Conservation (phyloP, 2,888 invertebrate genomes). For the Resseliella maxima region DNA sequence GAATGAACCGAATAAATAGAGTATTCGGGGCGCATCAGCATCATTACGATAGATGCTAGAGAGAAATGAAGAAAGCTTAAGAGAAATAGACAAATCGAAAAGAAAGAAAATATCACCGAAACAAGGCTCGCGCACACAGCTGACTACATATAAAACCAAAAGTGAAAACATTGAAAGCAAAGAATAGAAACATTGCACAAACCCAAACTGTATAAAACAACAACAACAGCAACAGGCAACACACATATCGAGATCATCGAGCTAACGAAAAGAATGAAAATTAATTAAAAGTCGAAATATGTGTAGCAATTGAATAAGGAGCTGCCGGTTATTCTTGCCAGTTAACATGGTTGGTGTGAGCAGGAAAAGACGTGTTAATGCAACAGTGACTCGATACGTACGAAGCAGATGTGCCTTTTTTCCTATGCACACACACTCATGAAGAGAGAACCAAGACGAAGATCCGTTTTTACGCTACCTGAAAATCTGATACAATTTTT, state of each 20-base stretch:
- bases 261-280: constrained; percentile 11
- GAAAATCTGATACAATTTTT: constrained; percentile 45
- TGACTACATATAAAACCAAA: neutral
- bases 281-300: constrained; percentile 46
- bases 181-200: constrained; percentile 29
- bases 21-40: neutral
- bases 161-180: constrained; percentile 4
- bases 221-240: no score
- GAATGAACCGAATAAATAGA: neutral
- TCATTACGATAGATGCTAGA: neutral
- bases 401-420: constrained; percentile 22
- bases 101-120: constrained; percentile 17
- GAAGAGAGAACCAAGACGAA: neutral
- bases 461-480: neutral
- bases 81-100: neutral
- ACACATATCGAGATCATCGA: neutral
- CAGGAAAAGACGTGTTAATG: neutral
- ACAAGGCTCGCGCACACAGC: neutral
- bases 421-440: neutral
- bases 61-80: neutral
- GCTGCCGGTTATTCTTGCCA: neutral
- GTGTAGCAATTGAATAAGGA: constrained; percentile 1
- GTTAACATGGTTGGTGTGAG: neutral
- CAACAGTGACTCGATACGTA: neutral
- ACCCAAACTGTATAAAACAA: constrained; percentile 30